Percentiles rank a stretch among this genome's conserved stretches.
Evolutionary conservation across 2,888 invertebrate species (phyloP).

Genomic region (Brachynemurus nebulosus): DNA sequence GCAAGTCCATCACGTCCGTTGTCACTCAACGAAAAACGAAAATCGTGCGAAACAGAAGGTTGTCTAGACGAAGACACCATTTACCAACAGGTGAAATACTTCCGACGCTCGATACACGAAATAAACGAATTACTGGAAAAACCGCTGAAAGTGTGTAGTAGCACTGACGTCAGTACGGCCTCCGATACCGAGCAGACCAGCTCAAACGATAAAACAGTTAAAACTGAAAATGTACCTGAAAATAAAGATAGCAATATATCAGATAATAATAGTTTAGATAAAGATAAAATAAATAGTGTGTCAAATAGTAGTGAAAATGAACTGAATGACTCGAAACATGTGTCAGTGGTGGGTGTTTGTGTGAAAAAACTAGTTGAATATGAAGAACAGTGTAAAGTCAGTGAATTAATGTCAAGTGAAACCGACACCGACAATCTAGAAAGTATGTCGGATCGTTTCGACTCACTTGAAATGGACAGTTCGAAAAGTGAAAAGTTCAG

Average conservation of each 20-base stretch:
- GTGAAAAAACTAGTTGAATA: constrained; percentile 1
- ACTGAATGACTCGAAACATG: background rate
- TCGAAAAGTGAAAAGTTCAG: constrained; percentile 4
- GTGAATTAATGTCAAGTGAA: background rate
- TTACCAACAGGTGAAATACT: constrained; percentile 65
- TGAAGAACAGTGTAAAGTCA: background rate
- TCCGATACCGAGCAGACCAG: background rate
- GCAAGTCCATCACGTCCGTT: constrained; percentile 10
- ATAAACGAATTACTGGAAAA: constrained; percentile 44
- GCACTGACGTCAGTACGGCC: background rate
- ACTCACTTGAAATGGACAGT: constrained; percentile 25
- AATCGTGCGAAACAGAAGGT: constrained; percentile 27
- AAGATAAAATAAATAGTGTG: background rate
- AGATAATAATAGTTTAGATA: background rate
- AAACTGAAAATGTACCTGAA: background rate
- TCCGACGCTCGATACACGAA: constrained; percentile 57
- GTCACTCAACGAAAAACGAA: constrained; percentile 25
- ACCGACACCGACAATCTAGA: background rate
- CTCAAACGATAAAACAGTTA: background rate
- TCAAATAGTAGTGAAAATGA: background rate
- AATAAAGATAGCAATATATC: background rate
- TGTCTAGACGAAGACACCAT: constrained; percentile 35
- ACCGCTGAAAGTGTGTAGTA: background rate
- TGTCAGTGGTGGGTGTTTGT: background rate
- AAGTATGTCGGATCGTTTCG: constrained; percentile 20